Evolutionary conservation across 2,113 vertebrate species (phyloP).

Genomic region (Himantopus leucocephalus): DNA sequence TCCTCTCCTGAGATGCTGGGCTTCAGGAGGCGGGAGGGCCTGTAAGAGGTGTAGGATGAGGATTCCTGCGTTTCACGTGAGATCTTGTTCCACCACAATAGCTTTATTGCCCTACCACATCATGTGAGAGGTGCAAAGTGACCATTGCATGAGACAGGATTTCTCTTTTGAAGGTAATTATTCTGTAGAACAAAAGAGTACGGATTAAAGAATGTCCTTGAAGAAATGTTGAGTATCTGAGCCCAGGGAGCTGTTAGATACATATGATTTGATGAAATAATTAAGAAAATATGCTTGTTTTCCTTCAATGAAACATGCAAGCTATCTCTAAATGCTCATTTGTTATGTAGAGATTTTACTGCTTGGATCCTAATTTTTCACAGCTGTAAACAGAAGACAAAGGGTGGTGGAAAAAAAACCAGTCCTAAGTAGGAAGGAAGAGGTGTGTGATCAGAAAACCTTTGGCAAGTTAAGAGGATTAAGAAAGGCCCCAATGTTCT

Average conservation of each 20-base stretch:
- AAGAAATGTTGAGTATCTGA: not conserved
- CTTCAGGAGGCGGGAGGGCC: not conserved
- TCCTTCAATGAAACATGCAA: slow-evolving; percentile 36
- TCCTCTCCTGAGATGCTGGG: not conserved
- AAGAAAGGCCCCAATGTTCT: slow-evolving; percentile 62
- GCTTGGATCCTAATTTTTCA: slow-evolving; percentile 65
- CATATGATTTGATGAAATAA: slow-evolving; percentile 43
- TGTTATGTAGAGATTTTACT: slow-evolving; percentile 14
- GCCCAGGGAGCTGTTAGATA: not conserved
- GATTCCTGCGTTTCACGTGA: not conserved
- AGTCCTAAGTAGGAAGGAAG: slow-evolving; percentile 63
- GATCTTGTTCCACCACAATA: not conserved
- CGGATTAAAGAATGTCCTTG: slow-evolving; percentile 5
- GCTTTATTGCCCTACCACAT: not conserved
- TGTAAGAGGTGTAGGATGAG: not conserved
- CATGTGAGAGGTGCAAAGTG: not conserved
- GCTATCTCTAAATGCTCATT: slow-evolving; percentile 15
- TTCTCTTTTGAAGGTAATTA: not conserved
- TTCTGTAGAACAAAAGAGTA: slow-evolving; percentile 6
- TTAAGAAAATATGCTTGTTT: slow-evolving; percentile 51
- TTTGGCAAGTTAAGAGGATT: slow-evolving; percentile 75
- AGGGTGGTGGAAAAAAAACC: not conserved
- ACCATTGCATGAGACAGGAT: not conserved
- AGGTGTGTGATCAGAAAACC: slow-evolving; percentile 70
- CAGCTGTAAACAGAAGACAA: slow-evolving; percentile 70